Base-by-base conservation (phyloP, 1,140 invertebrate species). In the Uloborus diversus region DNA sequence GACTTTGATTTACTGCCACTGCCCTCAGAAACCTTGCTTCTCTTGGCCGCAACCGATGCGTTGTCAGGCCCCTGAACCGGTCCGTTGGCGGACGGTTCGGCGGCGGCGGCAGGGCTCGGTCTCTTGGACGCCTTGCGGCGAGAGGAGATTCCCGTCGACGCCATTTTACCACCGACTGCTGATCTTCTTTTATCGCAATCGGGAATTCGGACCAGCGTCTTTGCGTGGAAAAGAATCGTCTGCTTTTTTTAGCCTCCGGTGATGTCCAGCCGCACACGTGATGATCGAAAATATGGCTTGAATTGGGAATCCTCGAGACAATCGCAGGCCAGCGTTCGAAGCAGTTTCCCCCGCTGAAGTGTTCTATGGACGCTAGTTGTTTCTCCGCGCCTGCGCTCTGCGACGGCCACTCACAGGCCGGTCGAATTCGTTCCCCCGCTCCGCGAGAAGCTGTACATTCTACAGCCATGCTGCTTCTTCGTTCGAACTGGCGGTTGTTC, bases 71-170 rank as follows among this genome's bases (percentile, higher is more conserved):
- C 62, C 61, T 65, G 59, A 56, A 78, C 73, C 35, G 49, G 61
- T 78, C 73, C 73, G 73, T 65, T 78, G 32, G 62, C 30, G 42
- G 61, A 28, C 73, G 73, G 61, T 66, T 78, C 73, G 37, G 49
- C 33, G 73, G 62, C 73, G 71, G 73, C 73, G 32, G 73, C 59
- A 64, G 71, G 59, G 71, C 51, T 59, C 42, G 59, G 49, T 66
- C 73, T 62, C 73, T 78, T 78, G 49, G 61, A 65, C 62, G 62
- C 73, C 73, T 78, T 78, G 17, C 73, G 73, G n/a, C 73, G 73
- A 25, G 59, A 47, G 1, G 73, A 65, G 4, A 57, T 64, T 61
- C 47, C 73, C 73, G 73, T 53, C 17, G 73, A 56, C 73, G 73
- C 73, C 73, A 78, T 78, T 78, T 78, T 78, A 9, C 7, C n/a